phyloP scores from a whole-genome alignment of 1,140 invertebrate species.

The Heliothis subflexa region DNA sequence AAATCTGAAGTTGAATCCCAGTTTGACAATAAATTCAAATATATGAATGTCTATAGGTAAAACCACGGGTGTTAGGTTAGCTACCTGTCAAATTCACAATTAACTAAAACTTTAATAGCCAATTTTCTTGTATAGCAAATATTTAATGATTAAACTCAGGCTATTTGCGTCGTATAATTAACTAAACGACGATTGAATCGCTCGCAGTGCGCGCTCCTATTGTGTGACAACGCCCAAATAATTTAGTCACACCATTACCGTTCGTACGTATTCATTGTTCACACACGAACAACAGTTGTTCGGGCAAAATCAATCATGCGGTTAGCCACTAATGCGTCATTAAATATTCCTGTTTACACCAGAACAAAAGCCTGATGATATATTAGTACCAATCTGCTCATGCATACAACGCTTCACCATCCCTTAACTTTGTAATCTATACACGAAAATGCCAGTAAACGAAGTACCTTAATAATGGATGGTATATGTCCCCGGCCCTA shows the following conservation, averaged over 20 bases:
- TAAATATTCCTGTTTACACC: constrained; percentile 25
- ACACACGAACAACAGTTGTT: constrained; percentile 17
- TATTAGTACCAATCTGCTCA: constrained; percentile 12
- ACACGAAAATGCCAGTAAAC: constrained; percentile 2
- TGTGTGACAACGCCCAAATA: constrained; percentile 28
- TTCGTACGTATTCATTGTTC: constrained; percentile 28
- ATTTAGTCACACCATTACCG: constrained; percentile 25
- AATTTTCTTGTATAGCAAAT: constrained; percentile 1
- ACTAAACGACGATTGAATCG: constrained; percentile 5
- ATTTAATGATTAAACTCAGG: constrained; percentile 9
- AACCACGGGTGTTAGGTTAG: neutral
- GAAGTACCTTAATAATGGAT: constrained; percentile 15
- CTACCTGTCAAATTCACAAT: neutral
- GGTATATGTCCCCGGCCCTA: neutral
- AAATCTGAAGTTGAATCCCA: neutral
- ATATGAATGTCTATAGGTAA: neutral
- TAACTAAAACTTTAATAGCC: neutral
- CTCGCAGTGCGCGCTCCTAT: neutral
- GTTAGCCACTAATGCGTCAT: constrained; percentile 28
- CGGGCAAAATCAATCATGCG: constrained; percentile 21
- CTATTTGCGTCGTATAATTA: constrained; percentile 10
- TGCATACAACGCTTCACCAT: neutral
- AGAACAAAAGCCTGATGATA: constrained; percentile 16
- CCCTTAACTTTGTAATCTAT: constrained; percentile 22
- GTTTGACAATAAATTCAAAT: constrained; percentile 11